These are phyloP conservation scores for Amaurobius ferox DNA, from an alignment of 2,888 invertebrate genomes.

Conservation along the genomic window DNA sequence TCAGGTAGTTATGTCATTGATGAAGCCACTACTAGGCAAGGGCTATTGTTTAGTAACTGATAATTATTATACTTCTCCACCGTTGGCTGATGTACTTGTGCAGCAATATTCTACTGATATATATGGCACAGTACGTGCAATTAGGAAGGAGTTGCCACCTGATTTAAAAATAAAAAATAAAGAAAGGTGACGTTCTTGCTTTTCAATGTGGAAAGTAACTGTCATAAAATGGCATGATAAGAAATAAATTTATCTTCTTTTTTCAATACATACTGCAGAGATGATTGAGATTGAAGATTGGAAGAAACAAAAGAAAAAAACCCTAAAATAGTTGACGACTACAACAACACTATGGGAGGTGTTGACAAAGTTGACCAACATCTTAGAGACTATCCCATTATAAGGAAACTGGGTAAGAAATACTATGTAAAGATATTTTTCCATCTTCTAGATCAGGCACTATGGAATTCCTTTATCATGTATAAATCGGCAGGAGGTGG, in stretches of 20 bases:
- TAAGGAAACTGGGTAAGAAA: neutral
- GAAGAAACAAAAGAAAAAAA: conserved; percentile 6
- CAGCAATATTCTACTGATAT: conserved; percentile 46
- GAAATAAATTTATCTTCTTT: no score
- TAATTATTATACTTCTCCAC: neutral
- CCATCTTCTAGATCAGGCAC: neutral
- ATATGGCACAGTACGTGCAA: conserved; percentile 58
- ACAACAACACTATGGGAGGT: conserved; percentile 3
- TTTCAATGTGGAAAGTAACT: neutral
- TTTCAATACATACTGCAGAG: neutral
- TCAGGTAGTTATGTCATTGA: neutral
- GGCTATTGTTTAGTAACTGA: neutral
- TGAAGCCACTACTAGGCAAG: neutral
- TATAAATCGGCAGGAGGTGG: neutral
- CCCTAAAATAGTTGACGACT: neutral
- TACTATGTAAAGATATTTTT: neutral
- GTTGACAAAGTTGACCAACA: neutral
- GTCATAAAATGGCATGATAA: neutral
- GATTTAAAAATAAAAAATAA: conserved; percentile 5
- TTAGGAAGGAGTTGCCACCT: neutral
- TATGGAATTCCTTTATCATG: neutral
- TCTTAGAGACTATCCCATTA: neutral
- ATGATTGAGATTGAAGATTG: conserved; percentile 7
- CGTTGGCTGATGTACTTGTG: neutral
- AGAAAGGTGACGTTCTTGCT: conserved; percentile 21